These are phyloP conservation scores for Hypocryptadius cinnamomeus DNA, from an alignment of 2,113 vertebrate genomes.

Conservation along the genomic window DNA sequence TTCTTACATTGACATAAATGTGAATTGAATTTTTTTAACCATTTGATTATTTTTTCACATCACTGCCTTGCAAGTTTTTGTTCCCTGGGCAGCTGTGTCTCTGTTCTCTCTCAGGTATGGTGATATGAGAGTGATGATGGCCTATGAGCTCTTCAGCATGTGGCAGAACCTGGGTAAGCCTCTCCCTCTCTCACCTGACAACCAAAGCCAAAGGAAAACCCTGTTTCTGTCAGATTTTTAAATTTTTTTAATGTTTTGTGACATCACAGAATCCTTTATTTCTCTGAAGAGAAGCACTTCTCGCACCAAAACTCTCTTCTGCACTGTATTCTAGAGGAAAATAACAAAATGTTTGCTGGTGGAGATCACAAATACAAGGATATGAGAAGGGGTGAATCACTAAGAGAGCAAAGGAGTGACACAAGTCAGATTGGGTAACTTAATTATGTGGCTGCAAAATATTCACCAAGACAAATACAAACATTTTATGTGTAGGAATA, in stretches of 20 bases:
- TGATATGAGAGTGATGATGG: conserved; percentile 89
- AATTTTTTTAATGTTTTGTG: not conserved
- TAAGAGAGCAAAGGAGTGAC: not conserved
- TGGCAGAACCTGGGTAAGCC: conserved; percentile 84
- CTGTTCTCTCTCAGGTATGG: conserved; percentile 72
- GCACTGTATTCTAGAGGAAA: not conserved
- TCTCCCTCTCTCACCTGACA: not conserved
- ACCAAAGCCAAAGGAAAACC: not conserved
- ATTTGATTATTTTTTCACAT: not conserved
- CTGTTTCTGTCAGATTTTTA: not conserved
- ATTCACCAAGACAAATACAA: not conserved
- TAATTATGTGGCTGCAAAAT: not conserved
- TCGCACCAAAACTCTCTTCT: not conserved
- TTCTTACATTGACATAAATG: not conserved
- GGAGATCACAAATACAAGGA: not conserved
- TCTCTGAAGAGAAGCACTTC: not conserved
- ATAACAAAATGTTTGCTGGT: not conserved
- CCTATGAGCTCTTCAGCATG: conserved; percentile 88
- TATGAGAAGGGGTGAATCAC: not conserved
- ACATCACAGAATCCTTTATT: not conserved
- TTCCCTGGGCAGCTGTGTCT: not conserved
- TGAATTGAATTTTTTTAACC: not conserved
- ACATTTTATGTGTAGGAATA: not conserved
- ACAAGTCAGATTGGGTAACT: not conserved
- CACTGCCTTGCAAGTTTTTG: not conserved